A percentile compares a stretch with the other conserved stretches of the same genome.
Conservation (phyloP, 2,797 vertebrate species). For the Spinibarbus caldwelli region DNA sequence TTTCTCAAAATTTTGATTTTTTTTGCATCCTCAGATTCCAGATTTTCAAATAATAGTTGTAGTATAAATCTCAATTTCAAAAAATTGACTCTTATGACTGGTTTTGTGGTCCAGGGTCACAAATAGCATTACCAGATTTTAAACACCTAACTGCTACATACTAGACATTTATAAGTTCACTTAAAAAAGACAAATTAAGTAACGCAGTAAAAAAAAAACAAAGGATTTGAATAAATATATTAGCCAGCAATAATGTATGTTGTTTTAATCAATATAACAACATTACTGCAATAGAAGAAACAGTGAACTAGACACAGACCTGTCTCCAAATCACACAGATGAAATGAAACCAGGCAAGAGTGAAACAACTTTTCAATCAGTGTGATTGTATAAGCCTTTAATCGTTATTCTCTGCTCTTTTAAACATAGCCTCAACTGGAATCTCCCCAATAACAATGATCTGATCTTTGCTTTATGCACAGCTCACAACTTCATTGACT, state of each 20-base stretch:
- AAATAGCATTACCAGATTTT: neutral
- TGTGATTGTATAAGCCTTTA: neutral
- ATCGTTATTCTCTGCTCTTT: conserved; percentile 7
- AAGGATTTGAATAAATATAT: neutral
- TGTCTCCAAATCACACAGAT: neutral
- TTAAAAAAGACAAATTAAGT: neutral
- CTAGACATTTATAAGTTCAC: neutral
- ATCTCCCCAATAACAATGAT: neutral
- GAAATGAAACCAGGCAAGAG: neutral
- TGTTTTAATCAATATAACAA: neutral
- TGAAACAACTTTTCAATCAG: neutral
- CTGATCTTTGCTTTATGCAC: neutral
- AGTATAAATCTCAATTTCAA: no score
- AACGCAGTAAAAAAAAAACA: neutral
- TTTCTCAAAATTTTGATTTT: no score
- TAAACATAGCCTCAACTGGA: neutral
- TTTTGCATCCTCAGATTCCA: no score
- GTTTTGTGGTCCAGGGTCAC: no score
- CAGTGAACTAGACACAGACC: neutral
- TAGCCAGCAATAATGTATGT: neutral
- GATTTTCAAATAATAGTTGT: no score
- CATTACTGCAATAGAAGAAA: conserved; percentile 1
- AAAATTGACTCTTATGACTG: no score
- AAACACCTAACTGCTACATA: neutral
- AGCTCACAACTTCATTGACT: neutral